A percentile compares a stretch with the other conserved stretches of the same genome.
phyloP scores from a whole-genome alignment of 2,113 vertebrate genomes.

The Origma solitaria region DNA sequence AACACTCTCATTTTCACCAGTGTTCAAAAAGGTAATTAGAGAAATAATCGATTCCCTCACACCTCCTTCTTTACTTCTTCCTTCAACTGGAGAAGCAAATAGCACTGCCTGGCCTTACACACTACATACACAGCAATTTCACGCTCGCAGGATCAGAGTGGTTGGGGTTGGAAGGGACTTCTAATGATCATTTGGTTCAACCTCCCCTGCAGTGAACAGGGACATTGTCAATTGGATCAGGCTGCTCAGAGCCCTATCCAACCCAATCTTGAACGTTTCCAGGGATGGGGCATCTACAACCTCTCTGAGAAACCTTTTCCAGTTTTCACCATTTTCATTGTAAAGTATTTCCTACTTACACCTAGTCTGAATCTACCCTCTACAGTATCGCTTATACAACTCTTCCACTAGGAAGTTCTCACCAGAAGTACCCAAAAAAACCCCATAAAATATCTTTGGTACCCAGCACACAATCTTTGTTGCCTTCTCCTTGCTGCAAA shows the following conservation, averaged over 20 bases:
- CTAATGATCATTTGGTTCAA: background rate
- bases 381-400: background rate
- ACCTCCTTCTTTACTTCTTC: background rate
- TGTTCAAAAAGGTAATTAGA: background rate
- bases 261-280: background rate
- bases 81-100: background rate
- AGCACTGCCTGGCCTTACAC: background rate
- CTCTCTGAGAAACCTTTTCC: background rate
- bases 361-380: background rate
- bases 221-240: background rate
- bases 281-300: background rate
- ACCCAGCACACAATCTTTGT: background rate
- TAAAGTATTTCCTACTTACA: background rate
- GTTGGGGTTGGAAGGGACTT: background rate
- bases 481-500: background rate
- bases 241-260: background rate
- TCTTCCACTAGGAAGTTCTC: background rate
- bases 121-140: background rate
- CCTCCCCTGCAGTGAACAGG: background rate
- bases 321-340: background rate
- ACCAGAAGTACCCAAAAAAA: background rate
- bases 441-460: background rate
- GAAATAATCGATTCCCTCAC: background rate
- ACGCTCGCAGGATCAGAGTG: fast-evolving
- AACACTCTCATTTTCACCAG: background rate